phyloP scores from a whole-genome alignment of 2,888 invertebrate species.

The Petrolisthes cinctipes region DNA sequence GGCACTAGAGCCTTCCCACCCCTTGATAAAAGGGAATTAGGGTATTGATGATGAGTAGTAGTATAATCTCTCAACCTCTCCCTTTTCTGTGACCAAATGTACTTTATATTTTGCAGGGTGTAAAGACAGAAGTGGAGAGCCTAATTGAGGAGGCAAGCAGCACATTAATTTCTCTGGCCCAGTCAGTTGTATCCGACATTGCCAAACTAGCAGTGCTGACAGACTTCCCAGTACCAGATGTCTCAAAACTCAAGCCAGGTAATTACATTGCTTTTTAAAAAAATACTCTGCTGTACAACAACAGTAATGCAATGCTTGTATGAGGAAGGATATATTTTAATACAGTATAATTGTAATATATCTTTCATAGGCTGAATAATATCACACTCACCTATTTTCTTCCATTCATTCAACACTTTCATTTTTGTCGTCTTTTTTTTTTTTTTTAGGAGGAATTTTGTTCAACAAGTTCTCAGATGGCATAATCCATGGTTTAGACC shows the following conservation, averaged over 20 bases:
- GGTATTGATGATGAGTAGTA: no score
- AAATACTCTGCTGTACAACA: not conserved
- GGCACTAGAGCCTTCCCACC: no score
- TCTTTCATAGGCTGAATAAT: not conserved
- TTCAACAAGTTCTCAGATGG: constrained; percentile 23
- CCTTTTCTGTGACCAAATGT: no score
- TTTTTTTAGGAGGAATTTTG: not conserved
- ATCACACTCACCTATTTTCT: not conserved
- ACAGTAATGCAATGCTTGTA: not conserved
- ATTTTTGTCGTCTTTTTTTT: not conserved
- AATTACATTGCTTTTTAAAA: not conserved
- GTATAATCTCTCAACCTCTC: no score
- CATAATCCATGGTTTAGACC: not conserved
- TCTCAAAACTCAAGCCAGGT: constrained; percentile 35
- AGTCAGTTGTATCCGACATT: constrained; percentile 15
- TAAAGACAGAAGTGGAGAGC: constrained; percentile 49
- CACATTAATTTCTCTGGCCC: not conserved
- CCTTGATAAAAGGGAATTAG: no score
- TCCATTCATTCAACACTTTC: not conserved
- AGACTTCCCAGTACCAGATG: constrained; percentile 6
- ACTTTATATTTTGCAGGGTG: constrained; percentile 24
- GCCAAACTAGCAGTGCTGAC: constrained; percentile 27
- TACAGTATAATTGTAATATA: not conserved
- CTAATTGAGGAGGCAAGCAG: constrained; percentile 41
- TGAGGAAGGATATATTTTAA: not conserved